Evolutionary conservation across 2,888 invertebrate genomes (phyloP), one percentile per base, ranked within the genome.

Genomic region (Dimorphilus gyrociliatus): DNA sequence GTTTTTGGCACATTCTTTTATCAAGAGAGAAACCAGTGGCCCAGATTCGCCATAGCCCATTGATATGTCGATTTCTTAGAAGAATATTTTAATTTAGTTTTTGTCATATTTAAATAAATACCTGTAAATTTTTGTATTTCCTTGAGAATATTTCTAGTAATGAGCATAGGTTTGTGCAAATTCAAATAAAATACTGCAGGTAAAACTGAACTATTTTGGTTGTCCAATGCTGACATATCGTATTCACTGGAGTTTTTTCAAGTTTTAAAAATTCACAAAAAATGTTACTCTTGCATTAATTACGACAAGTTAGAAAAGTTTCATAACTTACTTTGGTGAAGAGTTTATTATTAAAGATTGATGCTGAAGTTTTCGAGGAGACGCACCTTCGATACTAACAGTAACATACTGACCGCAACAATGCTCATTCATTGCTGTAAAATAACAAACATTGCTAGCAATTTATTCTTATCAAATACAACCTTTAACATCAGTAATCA

Each of bases 141-240:
- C 43, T 72, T 69, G 18, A 85, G 70, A 19, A 85, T 66, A 14
- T 75, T 74, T 17, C 75, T 66, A 47, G 85, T 82, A 42, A 90
- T 73, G 0, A 88, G 85, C 44, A 90, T 73, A 0, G 86, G 84
- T 51, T 79, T 76, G 30, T 78, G 78, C 28, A 92, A 68, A 38
- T 74, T 74, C 35, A 84, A 62, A 3, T 78, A 78, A 65, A 88
- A 92, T 55, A 79, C 81, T 1, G 90, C 90, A 0, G 88, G 86
- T 48, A 92, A 67, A 57, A 79, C 74, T 25, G 79, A 78, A 42
- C 85, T 86, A 66, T 92, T 92, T 45, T 76, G 73, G 32, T 76
- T 72, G 37, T 74, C 79, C 26, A 86, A 65, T 14, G 74, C 71
- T 2, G 80, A 76, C 62, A 82, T 88, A 1, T 76, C 73, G 1